A percentile compares a stretch with the other conserved stretches of the same genome.
Conservation (phyloP, 2,888 invertebrate species). For the Campoplex nolae region DNA sequence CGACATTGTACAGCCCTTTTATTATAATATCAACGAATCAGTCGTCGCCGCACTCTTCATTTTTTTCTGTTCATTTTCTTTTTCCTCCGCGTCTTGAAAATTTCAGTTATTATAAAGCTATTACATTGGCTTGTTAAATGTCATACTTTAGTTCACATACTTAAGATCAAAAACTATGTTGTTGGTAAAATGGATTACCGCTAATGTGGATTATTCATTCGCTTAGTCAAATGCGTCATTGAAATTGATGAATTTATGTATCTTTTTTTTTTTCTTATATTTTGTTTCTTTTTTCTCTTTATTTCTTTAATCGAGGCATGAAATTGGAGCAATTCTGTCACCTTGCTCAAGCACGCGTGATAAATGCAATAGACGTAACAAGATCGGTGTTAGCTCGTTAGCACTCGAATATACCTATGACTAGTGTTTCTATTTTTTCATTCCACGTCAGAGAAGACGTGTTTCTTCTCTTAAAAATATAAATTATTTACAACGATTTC, state of each 20-base stretch:
- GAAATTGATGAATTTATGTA: conserved; percentile 72
- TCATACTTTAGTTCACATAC: conserved; percentile 82
- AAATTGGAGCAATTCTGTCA: conserved; percentile 79
- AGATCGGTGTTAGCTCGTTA: conserved; percentile 83
- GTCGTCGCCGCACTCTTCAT: conserved; percentile 73
- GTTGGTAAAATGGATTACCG: conserved; percentile 79
- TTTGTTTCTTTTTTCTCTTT: conserved; percentile 21
- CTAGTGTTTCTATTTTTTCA: conserved; percentile 77
- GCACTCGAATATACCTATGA: conserved; percentile 84
- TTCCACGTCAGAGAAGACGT: conserved; percentile 80
- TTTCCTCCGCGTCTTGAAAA: conserved; percentile 75
- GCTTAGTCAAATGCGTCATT: conserved; percentile 80
- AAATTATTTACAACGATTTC: conserved; percentile 84
- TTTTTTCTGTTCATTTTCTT: conserved; percentile 63
- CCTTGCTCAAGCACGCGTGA: conserved; percentile 78
- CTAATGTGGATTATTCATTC: conserved; percentile 81
- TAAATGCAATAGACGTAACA: conserved; percentile 83
- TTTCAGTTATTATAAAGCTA: conserved; percentile 81
- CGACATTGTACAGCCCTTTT: conserved; percentile 82
- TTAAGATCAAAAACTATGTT: conserved; percentile 81
- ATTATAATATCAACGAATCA: conserved; percentile 81
- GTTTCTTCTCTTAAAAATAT: conserved; percentile 82
- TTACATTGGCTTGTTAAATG: conserved; percentile 80
- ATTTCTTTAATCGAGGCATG: conserved; percentile 77
- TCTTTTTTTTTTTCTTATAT: conserved; percentile 33